Evolutionary conservation across 2,113 vertebrate species (phyloP).

Genomic region (Plestiodon gilberti): DNA sequence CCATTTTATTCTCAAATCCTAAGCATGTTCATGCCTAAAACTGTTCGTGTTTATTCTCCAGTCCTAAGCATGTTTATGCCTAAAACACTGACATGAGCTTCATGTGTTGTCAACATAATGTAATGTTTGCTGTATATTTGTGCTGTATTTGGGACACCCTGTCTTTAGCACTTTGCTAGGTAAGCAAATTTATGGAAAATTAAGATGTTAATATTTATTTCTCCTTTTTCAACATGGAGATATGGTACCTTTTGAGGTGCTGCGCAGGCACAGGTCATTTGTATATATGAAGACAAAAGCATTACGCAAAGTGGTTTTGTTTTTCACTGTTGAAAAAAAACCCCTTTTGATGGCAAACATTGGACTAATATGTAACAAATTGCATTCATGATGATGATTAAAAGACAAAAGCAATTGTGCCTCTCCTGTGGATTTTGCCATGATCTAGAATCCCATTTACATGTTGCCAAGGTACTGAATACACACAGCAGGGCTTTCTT

Average conservation of each 20-base stretch:
- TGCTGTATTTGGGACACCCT: background rate
- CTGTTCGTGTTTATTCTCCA: too few relatives aligned
- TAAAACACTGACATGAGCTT: background rate
- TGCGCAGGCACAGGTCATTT: slow-evolving; percentile 18
- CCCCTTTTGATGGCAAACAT: background rate
- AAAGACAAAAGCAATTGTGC: slow-evolving; percentile 16
- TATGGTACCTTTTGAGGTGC: slow-evolving; percentile 9
- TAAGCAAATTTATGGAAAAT: background rate
- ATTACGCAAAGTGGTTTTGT: background rate
- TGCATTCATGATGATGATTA: slow-evolving; percentile 7
- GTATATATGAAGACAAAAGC: background rate
- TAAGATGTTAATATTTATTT: background rate
- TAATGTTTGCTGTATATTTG: background rate
- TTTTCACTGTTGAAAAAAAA: background rate
- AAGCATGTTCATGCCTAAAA: too few relatives aligned
- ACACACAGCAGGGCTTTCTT: background rate
- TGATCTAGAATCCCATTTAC: slow-evolving; percentile 11
- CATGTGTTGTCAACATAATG: background rate
- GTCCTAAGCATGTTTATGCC: too few relatives aligned
- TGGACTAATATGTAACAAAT: slow-evolving; percentile 13
- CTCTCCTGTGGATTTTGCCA: slow-evolving; percentile 3
- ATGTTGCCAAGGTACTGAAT: slow-evolving; percentile 33
- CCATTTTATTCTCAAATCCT: too few relatives aligned
- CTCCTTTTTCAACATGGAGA: background rate
- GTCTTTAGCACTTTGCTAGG: background rate